Conservation (phyloP, 2,888 invertebrate species). For the Lasioglossum zephyrum region DNA sequence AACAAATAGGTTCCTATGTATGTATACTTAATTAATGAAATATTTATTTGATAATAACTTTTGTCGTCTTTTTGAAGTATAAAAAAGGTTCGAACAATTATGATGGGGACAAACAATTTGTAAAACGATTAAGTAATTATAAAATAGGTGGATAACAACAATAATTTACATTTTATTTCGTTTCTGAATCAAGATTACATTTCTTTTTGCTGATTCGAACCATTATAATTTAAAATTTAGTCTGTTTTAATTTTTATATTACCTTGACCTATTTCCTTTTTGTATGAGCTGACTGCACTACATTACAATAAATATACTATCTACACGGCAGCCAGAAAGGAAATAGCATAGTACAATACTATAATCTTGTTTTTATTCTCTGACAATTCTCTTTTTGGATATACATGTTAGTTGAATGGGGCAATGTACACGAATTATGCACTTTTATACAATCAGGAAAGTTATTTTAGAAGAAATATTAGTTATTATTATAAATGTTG, state of each 20-base stretch:
- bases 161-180: background rate
- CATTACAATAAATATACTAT: conserved; percentile 26
- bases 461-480: conserved; percentile 43
- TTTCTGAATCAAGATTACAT: background rate
- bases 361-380: conserved; percentile 37
- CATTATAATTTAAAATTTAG: background rate
- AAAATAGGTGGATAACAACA: conserved; percentile 1
- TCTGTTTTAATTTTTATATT: conserved; percentile 13
- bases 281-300: conserved; percentile 82
- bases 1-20: conserved; percentile 10
- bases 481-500: conserved; percentile 2
- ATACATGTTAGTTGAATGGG: conserved; percentile 22
- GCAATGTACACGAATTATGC: conserved; percentile 2
- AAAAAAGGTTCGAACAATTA: background rate
- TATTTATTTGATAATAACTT: background rate
- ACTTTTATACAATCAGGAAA: conserved; percentile 33
- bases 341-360: conserved; percentile 57
- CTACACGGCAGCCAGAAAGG: conserved; percentile 66
- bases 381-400: conserved; percentile 48
- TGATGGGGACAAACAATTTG: background rate
- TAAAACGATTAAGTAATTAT: background rate
- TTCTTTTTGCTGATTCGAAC: background rate
- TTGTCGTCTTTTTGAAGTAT: background rate
- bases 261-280: conserved; percentile 66
- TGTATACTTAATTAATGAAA: conserved; percentile 16